Base-by-base conservation (phyloP, 2,888 invertebrate genomes). In the Bhutanitis thaidina region DNA sequence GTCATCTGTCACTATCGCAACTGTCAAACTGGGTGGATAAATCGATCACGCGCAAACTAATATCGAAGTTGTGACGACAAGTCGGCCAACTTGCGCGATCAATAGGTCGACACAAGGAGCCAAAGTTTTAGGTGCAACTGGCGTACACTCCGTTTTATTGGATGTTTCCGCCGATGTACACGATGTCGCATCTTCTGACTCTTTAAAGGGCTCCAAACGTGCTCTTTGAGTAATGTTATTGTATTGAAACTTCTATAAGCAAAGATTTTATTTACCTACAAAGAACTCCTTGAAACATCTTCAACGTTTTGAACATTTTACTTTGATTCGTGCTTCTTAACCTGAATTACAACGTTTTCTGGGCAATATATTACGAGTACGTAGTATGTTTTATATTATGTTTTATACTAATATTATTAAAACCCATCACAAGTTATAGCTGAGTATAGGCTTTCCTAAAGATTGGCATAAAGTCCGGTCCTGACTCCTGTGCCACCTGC, bases 21-120 rank as follows among this genome's bases (percentile, higher is more conserved):
- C 85, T 86, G 86, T 86, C 87, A 83, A 81, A 86, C 76, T 79
- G 75, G 76, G 70, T 74, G 72, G 83, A 74, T 73, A 74, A 79
- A 88, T 87, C 87, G 86, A 87, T 88, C 87, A 88, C 81, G 78
- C 72, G 77, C 77, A 69, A 88, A 88, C 84, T 87, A 88, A 87
- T 88, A 86, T 85, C 80, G 71, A 87, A 87, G 82, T 86, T 82
- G 71, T 44, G 61, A 60, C 67, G 62, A 66, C 67, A 56, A 63
- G 64, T 71, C 61, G 64, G 55, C 55, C 59, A 59, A 62, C 64
- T 62, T 61, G 54, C 48, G 58, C 65, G 60, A 60, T 57, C 65
- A 60, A 63, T 57, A 52, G 57, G 57, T 56, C 59, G 60, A 59
- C 60, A 57, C 52, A 49, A 20, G 20, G 55, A 44, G 55, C 43